Evolutionary conservation across 2,113 vertebrate genomes (phyloP).

Genomic region (Brachyhypopomus gauderio): DNA sequence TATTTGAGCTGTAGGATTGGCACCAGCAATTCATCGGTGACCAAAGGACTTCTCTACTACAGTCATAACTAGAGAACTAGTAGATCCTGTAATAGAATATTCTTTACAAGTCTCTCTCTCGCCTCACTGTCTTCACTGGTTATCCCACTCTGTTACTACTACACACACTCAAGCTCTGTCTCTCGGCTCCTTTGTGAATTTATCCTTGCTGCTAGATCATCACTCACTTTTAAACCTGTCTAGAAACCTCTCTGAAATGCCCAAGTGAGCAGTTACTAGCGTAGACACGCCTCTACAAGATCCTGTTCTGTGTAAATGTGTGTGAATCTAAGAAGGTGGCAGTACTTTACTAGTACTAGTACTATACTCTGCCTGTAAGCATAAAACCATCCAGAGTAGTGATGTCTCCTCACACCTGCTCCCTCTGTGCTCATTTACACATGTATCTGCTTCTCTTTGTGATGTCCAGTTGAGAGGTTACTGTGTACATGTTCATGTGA

Average conservation of each 20-base stretch:
- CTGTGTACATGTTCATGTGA: background rate
- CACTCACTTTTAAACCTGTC: slow-evolving; percentile 46
- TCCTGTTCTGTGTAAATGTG: slow-evolving; percentile 31
- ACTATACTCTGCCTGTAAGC: slow-evolving; percentile 38
- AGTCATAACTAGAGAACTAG: slow-evolving; percentile 4
- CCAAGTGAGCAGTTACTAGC: slow-evolving; percentile 43
- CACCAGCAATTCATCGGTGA: slow-evolving; percentile 35
- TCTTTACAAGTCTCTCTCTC: background rate
- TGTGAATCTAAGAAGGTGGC: slow-evolving; percentile 32
- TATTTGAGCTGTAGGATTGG: slow-evolving; percentile 14
- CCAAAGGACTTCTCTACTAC: slow-evolving; percentile 40
- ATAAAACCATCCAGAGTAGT: slow-evolving; percentile 30
- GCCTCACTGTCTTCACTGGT: background rate
- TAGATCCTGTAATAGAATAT: slow-evolving; percentile 15
- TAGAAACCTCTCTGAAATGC: slow-evolving; percentile 49
- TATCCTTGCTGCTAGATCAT: slow-evolving; percentile 43
- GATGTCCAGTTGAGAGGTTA: background rate
- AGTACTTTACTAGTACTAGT: no score
- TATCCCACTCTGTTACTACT: slow-evolving; percentile 24
- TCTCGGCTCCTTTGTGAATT: slow-evolving; percentile 33
- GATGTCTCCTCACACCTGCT: slow-evolving; percentile 46
- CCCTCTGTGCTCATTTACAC: slow-evolving; percentile 21
- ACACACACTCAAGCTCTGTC: background rate
- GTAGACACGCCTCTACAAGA: background rate
- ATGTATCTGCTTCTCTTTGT: slow-evolving; percentile 37